Percentiles rank a stretch among this genome's conserved stretches.
Conservation (phyloP, 1,140 invertebrate genomes). For the Drosophila guanche region DNA sequence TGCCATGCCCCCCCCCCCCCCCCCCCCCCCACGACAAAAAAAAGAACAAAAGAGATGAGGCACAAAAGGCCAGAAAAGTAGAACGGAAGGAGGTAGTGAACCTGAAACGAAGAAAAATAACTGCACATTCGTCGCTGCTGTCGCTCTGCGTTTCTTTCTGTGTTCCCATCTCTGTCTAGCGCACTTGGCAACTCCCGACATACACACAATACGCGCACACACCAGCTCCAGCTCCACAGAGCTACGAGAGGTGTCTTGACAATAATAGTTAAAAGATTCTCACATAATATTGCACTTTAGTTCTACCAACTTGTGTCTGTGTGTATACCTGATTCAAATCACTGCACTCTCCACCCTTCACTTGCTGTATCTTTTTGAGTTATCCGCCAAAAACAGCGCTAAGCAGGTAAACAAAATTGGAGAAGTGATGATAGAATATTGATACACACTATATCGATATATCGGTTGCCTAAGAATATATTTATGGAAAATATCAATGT, state of each 20-base stretch:
- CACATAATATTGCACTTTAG: background rate
- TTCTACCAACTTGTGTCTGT: background rate
- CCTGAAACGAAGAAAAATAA: slow-evolving; percentile 67
- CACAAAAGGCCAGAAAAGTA: slow-evolving; percentile 59
- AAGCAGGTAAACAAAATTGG: too few relatives aligned
- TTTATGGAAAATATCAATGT: too few relatives aligned
- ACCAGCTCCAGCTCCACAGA: too few relatives aligned
- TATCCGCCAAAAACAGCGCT: slow-evolving; percentile 4
- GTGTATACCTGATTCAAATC: slow-evolving; percentile 31
- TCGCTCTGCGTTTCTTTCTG: slow-evolving; percentile 1
- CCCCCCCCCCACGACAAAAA: slow-evolving; percentile 15
- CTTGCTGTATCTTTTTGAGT: slow-evolving; percentile 20
- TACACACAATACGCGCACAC: background rate
- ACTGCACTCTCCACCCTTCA: slow-evolving; percentile 1
- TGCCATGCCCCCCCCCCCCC: too few relatives aligned
- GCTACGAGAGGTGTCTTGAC: too few relatives aligned
- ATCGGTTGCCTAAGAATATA: too few relatives aligned
- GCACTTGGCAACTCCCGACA: background rate
- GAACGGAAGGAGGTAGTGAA: slow-evolving; percentile 75
- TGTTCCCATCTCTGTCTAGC: background rate
- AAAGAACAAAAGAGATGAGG: slow-evolving; percentile 45
- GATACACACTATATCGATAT: too few relatives aligned
- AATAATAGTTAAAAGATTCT: too few relatives aligned
- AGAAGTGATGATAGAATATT: too few relatives aligned
- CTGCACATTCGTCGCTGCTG: slow-evolving; percentile 43